Conservation (phyloP, 2,888 invertebrate genomes). For the Baronia brevicornis region DNA sequence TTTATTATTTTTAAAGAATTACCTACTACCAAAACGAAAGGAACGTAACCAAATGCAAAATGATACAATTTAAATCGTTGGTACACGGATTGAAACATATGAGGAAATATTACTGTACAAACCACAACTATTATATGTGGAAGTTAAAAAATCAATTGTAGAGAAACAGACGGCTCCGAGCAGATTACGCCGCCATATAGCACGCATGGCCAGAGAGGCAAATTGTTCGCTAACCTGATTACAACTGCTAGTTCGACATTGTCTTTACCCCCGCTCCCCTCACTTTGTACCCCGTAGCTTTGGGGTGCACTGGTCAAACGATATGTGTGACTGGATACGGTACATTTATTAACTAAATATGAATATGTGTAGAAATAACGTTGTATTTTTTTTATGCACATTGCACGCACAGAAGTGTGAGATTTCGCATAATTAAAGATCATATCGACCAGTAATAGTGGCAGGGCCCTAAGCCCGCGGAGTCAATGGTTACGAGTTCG, state of each 20-base stretch:
- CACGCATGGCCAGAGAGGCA: slow-evolving; percentile 84
- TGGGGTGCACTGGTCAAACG: slow-evolving; percentile 21
- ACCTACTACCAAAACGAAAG: too few species aligned
- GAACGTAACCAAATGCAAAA: too few species aligned
- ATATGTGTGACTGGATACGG: slow-evolving; percentile 21
- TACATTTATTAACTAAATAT: slow-evolving; percentile 6
- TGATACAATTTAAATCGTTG: too few species aligned
- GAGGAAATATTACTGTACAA: slow-evolving; percentile 10
- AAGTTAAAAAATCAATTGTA: slow-evolving; percentile 31
- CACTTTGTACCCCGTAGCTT: slow-evolving; percentile 20
- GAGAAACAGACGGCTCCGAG: slow-evolving; percentile 30
- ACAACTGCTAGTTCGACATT: slow-evolving; percentile 74
- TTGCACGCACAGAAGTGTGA: too few species aligned
- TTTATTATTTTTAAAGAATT: too few species aligned
- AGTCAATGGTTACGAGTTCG: too few species aligned
- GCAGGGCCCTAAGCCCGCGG: too few species aligned
- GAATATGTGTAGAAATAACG: too few species aligned
- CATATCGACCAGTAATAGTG: too few species aligned
- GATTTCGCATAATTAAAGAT: too few species aligned
- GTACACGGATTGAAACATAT: slow-evolving; percentile 1
- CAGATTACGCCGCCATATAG: slow-evolving; percentile 56
- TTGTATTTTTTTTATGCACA: too few species aligned
- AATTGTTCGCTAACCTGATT: slow-evolving; percentile 89
- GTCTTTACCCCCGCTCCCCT: slow-evolving; percentile 44
- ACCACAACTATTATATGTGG: slow-evolving; percentile 18